Percentiles rank a stretch among this genome's conserved stretches.
These are phyloP conservation scores for Crocidura indochinensis DNA, from an alignment of 2,797 vertebrate genomes.

Conservation along the genomic window DNA sequence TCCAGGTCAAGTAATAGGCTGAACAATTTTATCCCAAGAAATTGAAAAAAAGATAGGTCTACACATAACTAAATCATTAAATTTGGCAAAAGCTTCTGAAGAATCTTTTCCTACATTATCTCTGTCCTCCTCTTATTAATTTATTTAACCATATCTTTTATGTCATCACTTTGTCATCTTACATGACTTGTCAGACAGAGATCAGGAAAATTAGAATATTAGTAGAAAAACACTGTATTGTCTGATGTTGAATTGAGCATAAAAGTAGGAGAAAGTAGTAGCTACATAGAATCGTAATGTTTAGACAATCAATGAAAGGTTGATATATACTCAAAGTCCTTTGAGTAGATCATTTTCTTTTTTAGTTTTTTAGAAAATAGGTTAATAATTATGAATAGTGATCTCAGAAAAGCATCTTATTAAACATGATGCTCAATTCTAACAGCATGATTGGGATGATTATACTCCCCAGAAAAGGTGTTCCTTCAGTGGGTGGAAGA, in stretches of 20 bases:
- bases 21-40: slow-evolving; percentile 63
- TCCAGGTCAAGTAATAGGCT: slow-evolving; percentile 52
- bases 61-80: slow-evolving; percentile 13
- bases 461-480: neutral
- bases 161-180: neutral
- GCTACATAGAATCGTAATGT: neutral
- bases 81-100: neutral
- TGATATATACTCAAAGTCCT: neutral
- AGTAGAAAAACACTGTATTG: neutral
- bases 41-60: slow-evolving; percentile 9
- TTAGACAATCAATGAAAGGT: neutral
- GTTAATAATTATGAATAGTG: neutral
- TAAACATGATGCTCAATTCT: neutral
- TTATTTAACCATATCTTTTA: slow-evolving; percentile 48
- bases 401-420: neutral
- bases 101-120: slow-evolving; percentile 7
- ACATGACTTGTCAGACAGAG: neutral
- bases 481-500: accelerated
- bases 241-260: neutral
- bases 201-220: neutral
- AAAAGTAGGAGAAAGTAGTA: neutral
- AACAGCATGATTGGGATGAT: neutral
- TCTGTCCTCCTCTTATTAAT: slow-evolving; percentile 39
- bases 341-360: neutral
- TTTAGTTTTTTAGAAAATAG: no score